phyloP scores from a whole-genome alignment of 92 coral and sea anemone species.

The Blastomussa wellsi region DNA sequence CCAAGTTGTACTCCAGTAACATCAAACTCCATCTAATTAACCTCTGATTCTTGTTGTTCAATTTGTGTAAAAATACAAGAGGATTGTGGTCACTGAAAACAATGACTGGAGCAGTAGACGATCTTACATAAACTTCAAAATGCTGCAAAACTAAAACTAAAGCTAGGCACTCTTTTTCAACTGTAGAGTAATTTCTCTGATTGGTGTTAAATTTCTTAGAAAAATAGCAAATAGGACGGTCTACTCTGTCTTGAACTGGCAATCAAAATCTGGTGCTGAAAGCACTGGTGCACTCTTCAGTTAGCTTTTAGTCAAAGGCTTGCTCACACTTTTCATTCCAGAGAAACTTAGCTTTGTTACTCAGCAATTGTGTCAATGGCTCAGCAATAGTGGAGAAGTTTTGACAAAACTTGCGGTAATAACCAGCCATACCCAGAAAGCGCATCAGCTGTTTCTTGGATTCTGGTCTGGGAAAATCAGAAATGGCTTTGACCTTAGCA shows the following conservation, averaged over 20 bases:
- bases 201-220: constrained; percentile 35
- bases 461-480: constrained; percentile 36
- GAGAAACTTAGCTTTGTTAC: constrained; percentile 36
- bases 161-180: too few species aligned
- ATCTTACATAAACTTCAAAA: constrained; percentile 5
- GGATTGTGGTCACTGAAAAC: constrained; percentile 54
- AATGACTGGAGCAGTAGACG: background rate
- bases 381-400: constrained; percentile 50
- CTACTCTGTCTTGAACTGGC: constrained; percentile 52
- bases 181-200: constrained; percentile 32
- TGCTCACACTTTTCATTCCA: constrained; percentile 55
- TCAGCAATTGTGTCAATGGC: constrained; percentile 46
- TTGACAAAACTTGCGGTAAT: constrained; percentile 58
- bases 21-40: constrained; percentile 55
- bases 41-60: constrained; percentile 53
- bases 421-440: constrained; percentile 69
- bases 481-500: constrained; percentile 42
- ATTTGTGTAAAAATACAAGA: constrained; percentile 52
- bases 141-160: too few species aligned
- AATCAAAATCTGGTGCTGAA: constrained; percentile 45
- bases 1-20: constrained; percentile 53
- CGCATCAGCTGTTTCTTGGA: constrained; percentile 50
- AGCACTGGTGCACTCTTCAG: constrained; percentile 60
- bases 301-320: constrained; percentile 57
- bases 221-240: constrained; percentile 46